Percentiles rank a stretch among this genome's conserved stretches.
Evolutionary conservation across 2,113 vertebrate species (phyloP).

Genomic region (Antechinus flavipes): DNA sequence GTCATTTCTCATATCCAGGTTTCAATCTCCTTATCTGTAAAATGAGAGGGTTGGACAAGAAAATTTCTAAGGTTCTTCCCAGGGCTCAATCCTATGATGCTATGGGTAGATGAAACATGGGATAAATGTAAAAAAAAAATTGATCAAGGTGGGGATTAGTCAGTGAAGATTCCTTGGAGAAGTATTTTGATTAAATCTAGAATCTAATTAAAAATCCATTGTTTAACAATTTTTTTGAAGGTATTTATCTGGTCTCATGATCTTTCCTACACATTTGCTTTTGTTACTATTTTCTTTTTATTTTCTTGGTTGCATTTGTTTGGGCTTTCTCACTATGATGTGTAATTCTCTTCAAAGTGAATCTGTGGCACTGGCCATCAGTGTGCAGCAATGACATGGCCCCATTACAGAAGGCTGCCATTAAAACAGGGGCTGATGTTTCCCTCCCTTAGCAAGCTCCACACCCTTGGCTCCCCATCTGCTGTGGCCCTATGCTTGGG

Average conservation of each 20-base stretch:
- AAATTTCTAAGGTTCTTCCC: not conserved
- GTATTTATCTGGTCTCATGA: not conserved
- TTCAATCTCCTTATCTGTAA: not conserved
- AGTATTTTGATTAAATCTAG: not conserved
- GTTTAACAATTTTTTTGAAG: not conserved
- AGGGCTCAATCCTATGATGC: not conserved
- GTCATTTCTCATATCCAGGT: not conserved
- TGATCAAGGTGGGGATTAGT: not conserved
- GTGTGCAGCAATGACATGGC: not conserved
- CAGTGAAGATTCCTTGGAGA: not conserved
- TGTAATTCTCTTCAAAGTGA: not conserved
- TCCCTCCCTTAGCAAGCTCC: not conserved
- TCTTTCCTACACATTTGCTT: not conserved
- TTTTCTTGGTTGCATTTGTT: not conserved
- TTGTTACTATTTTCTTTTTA: not conserved
- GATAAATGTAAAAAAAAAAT: not conserved
- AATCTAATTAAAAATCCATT: not conserved
- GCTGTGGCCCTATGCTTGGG: slow-evolving; percentile 41
- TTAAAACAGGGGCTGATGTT: not conserved
- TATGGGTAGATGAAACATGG: not conserved
- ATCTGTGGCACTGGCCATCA: not conserved
- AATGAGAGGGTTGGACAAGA: not conserved
- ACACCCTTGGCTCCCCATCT: slow-evolving; percentile 33
- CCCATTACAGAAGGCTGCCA: not conserved
- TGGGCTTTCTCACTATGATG: not conserved